Evolutionary conservation across 2,113 vertebrate species (phyloP).

Genomic region (Cryptoleucopteryx plumbea): DNA sequence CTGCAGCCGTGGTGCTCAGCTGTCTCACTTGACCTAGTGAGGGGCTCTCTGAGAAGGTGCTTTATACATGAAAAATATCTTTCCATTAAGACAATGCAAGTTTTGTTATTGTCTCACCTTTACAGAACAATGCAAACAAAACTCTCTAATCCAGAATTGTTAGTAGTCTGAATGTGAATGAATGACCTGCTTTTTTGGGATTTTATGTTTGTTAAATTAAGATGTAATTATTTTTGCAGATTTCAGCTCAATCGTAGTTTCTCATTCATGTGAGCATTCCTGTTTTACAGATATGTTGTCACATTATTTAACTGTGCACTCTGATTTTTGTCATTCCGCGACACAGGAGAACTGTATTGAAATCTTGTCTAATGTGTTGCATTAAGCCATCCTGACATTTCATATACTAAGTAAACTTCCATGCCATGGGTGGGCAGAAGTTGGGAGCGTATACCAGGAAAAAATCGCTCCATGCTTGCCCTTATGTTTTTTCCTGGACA

Average conservation of each 20-base stretch:
- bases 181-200: not conserved
- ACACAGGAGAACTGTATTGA: not conserved
- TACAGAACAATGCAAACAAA: not conserved
- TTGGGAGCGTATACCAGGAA: accelerated
- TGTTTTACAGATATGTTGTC: not conserved
- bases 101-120: not conserved
- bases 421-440: not conserved
- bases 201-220: not conserved
- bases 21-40: not conserved
- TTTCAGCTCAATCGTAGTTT: not conserved
- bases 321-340: not conserved
- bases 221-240: not conserved
- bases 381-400: not conserved
- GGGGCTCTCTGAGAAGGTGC: not conserved
- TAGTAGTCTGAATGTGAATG: not conserved
- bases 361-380: not conserved
- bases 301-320: not conserved
- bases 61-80: not conserved
- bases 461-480: not conserved
- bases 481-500: not conserved
- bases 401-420: not conserved
- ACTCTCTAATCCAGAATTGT: not conserved
- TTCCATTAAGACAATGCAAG: not conserved
- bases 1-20: not conserved
- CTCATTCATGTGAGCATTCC: not conserved